Percentiles rank a stretch among this genome's conserved stretches.
phyloP scores from a whole-genome alignment of 2,888 invertebrate species.

The Noctua comes region DNA sequence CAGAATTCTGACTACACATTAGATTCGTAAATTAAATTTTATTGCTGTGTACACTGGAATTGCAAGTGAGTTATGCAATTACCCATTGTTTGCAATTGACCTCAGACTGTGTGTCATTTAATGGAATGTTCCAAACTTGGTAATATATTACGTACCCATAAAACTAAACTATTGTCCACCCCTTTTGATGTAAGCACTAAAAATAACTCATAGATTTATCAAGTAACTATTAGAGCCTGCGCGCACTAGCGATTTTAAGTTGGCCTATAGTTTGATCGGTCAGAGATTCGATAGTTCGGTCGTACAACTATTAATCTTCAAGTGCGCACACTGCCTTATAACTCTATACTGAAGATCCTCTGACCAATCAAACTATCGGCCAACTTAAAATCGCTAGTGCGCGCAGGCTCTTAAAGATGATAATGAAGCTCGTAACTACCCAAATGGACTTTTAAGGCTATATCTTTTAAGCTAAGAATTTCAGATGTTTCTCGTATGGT shows the following conservation, averaged over 20 bases:
- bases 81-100: too few relatives aligned
- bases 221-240: neutral
- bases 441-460: slow-evolving; percentile 1
- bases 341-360: too few relatives aligned
- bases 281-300: too few relatives aligned
- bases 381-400: too few relatives aligned
- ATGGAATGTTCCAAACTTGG: neutral
- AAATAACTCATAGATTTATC: neutral
- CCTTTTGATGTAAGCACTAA: neutral
- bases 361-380: too few relatives aligned
- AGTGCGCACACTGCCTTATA: too few relatives aligned
- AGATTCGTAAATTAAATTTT: too few relatives aligned
- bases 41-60: neutral
- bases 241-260: too few relatives aligned
- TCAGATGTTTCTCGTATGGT: slow-evolving; percentile 6
- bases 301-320: too few relatives aligned
- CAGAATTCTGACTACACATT: neutral
- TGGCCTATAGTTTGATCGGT: too few relatives aligned
- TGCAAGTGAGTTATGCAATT: neutral
- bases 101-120: neutral
- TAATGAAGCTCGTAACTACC: neutral
- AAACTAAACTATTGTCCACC: neutral
- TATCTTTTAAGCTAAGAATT: slow-evolving; percentile 15
- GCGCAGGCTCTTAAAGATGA: too few relatives aligned
- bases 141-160: neutral